Evolutionary conservation across 2,888 invertebrate genomes (phyloP).

Genomic region (Malthinus flaveolus): DNA sequence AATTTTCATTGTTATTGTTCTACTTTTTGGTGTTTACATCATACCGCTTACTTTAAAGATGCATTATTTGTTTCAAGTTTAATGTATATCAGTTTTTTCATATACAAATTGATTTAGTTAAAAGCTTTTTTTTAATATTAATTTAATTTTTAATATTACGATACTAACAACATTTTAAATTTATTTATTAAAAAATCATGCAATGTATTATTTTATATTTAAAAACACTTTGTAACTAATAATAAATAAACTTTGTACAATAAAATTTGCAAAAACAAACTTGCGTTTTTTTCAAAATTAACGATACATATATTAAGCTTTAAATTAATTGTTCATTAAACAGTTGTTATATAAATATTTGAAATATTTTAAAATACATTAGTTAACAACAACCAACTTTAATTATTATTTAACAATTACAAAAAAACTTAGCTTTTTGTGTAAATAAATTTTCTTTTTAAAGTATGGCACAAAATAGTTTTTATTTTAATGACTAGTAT

Average conservation of each 20-base stretch:
- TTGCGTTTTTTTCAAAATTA: not conserved
- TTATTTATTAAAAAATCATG: not conserved
- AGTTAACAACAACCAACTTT: slow-evolving; percentile 8
- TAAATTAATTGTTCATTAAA: slow-evolving; percentile 1
- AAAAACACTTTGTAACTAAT: too few relatives aligned
- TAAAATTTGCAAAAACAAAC: too few relatives aligned
- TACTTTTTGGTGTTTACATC: too few relatives aligned
- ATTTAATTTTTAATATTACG: not conserved
- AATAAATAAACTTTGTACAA: too few relatives aligned
- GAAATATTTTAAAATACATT: slow-evolving; percentile 2
- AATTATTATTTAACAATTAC: slow-evolving; percentile 3
- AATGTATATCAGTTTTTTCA: too few relatives aligned
- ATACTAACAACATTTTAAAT: not conserved
- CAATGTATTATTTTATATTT: too few relatives aligned
- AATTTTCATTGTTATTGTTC: too few relatives aligned
- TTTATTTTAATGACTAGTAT: too few relatives aligned
- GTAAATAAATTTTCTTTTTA: not conserved
- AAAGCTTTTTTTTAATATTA: too few relatives aligned
- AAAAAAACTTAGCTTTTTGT: not conserved
- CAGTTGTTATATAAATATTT: slow-evolving; percentile 5
- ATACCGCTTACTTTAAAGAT: too few relatives aligned
- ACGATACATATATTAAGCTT: not conserved
- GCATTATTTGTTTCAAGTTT: too few relatives aligned
- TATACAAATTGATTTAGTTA: too few relatives aligned
- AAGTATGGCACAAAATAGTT: not conserved